phyloP scores from a whole-genome alignment of 2,113 vertebrate genomes.

The Odontophorus gujanensis region DNA sequence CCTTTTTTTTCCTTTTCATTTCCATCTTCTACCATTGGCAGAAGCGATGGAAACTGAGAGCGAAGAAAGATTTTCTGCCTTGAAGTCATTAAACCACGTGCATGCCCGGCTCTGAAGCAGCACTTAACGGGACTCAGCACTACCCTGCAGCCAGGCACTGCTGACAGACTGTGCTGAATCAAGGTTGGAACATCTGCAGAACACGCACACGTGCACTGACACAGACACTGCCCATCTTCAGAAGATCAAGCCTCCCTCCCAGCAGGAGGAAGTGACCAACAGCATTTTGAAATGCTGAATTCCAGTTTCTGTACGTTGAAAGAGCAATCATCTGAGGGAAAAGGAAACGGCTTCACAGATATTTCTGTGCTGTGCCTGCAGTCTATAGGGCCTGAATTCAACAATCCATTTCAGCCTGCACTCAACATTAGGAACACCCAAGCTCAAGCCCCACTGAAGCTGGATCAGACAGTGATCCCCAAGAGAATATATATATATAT shows the following conservation, averaged over 20 bases:
- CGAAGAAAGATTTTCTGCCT: neutral
- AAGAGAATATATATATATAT: neutral
- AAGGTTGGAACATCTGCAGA: conserved; percentile 31
- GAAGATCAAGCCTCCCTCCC: conserved; percentile 39
- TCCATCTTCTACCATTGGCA: neutral
- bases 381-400: conserved; percentile 37
- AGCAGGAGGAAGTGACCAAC: conserved; percentile 60
- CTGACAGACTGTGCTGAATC: conserved; percentile 25
- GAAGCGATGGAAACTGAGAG: neutral
- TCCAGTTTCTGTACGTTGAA: conserved; percentile 26
- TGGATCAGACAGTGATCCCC: neutral
- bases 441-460: neutral
- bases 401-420: conserved; percentile 14
- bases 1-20: neutral
- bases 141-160: neutral
- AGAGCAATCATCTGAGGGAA: conserved; percentile 35
- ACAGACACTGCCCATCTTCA: neutral
- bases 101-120: neutral
- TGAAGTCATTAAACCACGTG: neutral
- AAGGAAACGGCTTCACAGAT: conserved; percentile 40
- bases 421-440: conserved; percentile 20
- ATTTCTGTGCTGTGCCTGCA: conserved; percentile 15
- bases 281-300: conserved; percentile 34
- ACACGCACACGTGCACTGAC: neutral
- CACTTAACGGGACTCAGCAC: conserved; percentile 3